Evolutionary conservation across 2,113 vertebrate genomes (phyloP).

Genomic region (Esox niger): DNA sequence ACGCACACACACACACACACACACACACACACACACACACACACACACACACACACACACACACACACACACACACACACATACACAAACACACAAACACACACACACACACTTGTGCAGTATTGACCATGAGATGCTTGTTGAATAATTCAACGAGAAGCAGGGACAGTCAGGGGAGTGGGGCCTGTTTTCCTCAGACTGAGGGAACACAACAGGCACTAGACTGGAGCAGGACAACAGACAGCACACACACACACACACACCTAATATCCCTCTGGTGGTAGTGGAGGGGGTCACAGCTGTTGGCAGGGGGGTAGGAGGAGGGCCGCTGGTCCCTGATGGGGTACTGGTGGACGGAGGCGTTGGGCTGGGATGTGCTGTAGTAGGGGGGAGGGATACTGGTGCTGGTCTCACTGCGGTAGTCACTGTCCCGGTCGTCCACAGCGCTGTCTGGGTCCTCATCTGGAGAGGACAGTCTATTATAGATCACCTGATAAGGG

Average conservation of each 20-base stretch:
- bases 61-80: slow-evolving; percentile 17
- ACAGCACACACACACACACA: slow-evolving; percentile 11
- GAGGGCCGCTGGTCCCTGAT: slow-evolving; percentile 85
- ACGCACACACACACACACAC: too few species aligned
- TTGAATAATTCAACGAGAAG: slow-evolving; percentile 57
- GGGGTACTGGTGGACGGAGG: slow-evolving; percentile 94
- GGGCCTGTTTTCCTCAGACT: slow-evolving; percentile 22
- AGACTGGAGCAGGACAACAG: background rate
- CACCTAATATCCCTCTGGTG: slow-evolving; percentile 85
- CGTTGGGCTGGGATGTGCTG: slow-evolving; percentile 93
- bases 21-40: slow-evolving; percentile 12
- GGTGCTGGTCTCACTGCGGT: slow-evolving; percentile 97
- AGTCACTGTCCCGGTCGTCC: slow-evolving; percentile 96
- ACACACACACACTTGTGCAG: slow-evolving; percentile 44
- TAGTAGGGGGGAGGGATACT: slow-evolving; percentile 94
- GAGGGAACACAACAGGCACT: slow-evolving; percentile 16
- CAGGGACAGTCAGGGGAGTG: background rate
- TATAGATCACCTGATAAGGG: too few species aligned
- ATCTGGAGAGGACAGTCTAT: slow-evolving; percentile 56
- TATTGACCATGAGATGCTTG: slow-evolving; percentile 55
- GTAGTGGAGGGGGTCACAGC: slow-evolving; percentile 81
- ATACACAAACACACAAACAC: too few species aligned
- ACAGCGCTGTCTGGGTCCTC: slow-evolving; percentile 94
- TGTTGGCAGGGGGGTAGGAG: slow-evolving; percentile 81
- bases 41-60: slow-evolving; percentile 21